phyloP scores from a whole-genome alignment of 2,797 vertebrate genomes.

The Manis javanica region DNA sequence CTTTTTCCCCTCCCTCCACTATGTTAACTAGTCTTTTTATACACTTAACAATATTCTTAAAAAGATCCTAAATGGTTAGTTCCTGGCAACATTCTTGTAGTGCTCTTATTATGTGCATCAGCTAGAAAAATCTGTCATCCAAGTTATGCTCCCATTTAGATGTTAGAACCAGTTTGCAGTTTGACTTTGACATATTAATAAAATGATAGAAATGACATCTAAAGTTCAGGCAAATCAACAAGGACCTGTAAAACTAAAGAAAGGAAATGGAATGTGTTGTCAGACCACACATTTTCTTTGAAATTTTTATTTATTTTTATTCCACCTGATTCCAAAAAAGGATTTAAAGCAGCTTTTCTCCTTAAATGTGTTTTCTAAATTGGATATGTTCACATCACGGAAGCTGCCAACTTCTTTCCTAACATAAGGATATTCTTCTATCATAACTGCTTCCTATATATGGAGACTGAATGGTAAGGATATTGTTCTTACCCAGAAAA shows the following conservation, averaged over 20 bases:
- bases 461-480: constrained; percentile 59
- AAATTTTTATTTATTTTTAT: constrained; percentile 44
- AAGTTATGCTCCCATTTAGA: constrained; percentile 22
- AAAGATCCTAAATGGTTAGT: background rate
- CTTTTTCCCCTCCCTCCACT: background rate
- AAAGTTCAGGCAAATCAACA: constrained; percentile 35
- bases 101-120: background rate
- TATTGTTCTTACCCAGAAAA: constrained; percentile 71
- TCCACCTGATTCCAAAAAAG: constrained; percentile 54
- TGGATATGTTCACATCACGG: constrained; percentile 54
- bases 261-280: background rate
- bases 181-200: constrained; percentile 50
- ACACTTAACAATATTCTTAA: background rate
- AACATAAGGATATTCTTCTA: constrained; percentile 72
- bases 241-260: background rate
- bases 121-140: background rate
- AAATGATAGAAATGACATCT: constrained; percentile 14
- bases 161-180: background rate
- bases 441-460: constrained; percentile 62
- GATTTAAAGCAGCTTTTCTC: constrained; percentile 46
- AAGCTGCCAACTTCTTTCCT: constrained; percentile 65
- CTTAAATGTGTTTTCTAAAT: constrained; percentile 69
- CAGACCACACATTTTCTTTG: background rate
- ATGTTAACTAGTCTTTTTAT: background rate
- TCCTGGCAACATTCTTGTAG: background rate